Percentiles rank a stretch among this genome's conserved stretches.
Evolutionary conservation across 2,797 vertebrate species (phyloP).

Genomic region (Tauraco hartlaubi): DNA sequence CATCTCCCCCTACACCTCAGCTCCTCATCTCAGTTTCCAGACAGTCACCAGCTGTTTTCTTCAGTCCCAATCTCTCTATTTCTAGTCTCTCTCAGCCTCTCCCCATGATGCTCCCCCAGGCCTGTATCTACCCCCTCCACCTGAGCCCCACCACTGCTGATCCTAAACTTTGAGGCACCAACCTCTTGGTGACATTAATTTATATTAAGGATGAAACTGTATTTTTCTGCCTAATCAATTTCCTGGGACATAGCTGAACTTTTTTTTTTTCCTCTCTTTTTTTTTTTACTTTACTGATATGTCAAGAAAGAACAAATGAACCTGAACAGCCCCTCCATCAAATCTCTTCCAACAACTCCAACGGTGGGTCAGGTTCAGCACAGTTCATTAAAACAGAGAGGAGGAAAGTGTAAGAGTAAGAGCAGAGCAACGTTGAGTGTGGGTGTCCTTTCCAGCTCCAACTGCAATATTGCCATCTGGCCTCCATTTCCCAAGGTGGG

Average conservation of each 20-base stretch:
- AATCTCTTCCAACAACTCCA: background rate
- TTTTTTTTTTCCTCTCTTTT: too few species aligned
- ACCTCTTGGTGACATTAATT: background rate
- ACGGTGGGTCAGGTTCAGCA: background rate
- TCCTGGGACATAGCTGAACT: background rate
- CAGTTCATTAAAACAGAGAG: background rate
- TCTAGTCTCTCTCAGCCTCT: background rate
- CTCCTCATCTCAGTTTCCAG: constrained; percentile 27
- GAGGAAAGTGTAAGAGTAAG: background rate
- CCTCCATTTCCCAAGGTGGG: background rate
- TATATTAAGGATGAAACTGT: background rate
- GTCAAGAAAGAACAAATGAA: background rate
- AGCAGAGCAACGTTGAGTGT: background rate
- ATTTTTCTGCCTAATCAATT: background rate
- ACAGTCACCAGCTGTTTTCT: background rate
- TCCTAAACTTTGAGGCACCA: background rate
- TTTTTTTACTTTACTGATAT: background rate
- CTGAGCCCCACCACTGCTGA: background rate
- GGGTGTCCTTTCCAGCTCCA: background rate
- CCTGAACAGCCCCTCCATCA: fast-evolving
- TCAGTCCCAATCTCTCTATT: background rate
- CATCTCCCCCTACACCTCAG: background rate
- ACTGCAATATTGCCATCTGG: background rate
- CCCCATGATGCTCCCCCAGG: background rate
- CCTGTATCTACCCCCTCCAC: background rate